These are phyloP conservation scores for Sicus ferrugineus DNA, from an alignment of 2,888 invertebrate species.

Conservation along the genomic window DNA sequence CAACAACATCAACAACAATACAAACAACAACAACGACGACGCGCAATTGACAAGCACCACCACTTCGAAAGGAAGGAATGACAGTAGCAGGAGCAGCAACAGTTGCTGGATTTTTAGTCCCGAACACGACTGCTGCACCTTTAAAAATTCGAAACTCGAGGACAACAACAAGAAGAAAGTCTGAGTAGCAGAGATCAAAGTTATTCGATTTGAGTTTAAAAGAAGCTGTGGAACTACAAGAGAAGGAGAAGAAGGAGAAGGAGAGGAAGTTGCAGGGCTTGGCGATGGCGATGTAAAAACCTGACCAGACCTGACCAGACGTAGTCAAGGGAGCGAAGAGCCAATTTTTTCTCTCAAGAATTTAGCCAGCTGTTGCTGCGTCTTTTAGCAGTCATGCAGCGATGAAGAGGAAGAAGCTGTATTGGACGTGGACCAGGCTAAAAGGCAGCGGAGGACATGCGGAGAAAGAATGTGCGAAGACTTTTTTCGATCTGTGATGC, in stretches of 20 bases:
- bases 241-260: not conserved
- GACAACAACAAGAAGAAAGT: not conserved
- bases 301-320: not conserved
- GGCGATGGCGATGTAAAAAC: not conserved
- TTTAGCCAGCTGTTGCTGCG: constrained; percentile 1
- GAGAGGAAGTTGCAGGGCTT: not conserved
- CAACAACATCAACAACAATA: constrained; percentile 24
- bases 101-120: not conserved
- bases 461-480: not conserved
- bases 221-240: not conserved
- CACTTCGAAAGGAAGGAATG: not conserved
- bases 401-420: no score
- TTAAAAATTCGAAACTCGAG: constrained; percentile 12
- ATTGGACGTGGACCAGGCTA: no score
- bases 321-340: not conserved
- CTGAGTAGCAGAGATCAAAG: constrained; percentile 18
- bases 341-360: not conserved
- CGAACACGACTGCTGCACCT: constrained; percentile 26
- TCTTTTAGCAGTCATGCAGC: no score
- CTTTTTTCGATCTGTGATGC: not conserved
- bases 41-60: not conserved
- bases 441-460: no score
- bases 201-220: constrained; percentile 20
- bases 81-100: not conserved
- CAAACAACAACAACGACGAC: constrained; percentile 3